These are phyloP conservation scores for Platorchestia sp. DNA, from an alignment of 1,140 invertebrate genomes.

Conservation along the genomic window DNA sequence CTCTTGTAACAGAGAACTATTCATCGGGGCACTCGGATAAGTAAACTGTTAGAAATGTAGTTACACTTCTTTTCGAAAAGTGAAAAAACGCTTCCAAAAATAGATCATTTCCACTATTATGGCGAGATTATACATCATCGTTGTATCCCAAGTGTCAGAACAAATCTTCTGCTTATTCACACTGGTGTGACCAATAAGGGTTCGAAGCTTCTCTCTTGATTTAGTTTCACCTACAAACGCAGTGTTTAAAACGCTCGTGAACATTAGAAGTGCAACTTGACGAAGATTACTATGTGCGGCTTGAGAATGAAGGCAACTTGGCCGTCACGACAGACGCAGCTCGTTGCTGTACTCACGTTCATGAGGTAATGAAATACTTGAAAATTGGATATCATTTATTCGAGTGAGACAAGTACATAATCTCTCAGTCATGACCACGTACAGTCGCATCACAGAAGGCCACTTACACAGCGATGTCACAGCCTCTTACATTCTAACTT, in stretches of 20 bases:
- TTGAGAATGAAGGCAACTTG: not conserved
- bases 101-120: too few species aligned
- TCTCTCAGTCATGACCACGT: conserved; percentile 31
- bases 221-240: not conserved
- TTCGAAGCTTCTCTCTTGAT: not conserved
- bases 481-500: conserved; percentile 35
- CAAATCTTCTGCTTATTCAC: too few species aligned
- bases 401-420: conserved; percentile 6
- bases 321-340: too few species aligned
- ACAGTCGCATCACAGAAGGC: conserved; percentile 35
- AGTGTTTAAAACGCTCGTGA: not conserved
- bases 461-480: conserved; percentile 17
- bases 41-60: too few species aligned
- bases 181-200: too few species aligned
- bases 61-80: too few species aligned
- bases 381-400: conserved; percentile 23
- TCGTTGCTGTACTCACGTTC: not conserved
- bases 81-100: too few species aligned
- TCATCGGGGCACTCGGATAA: too few species aligned
- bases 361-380: not conserved
- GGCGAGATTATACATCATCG: too few species aligned
- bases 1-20: too few species aligned
- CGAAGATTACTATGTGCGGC: not conserved
- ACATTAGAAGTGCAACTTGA: not conserved
- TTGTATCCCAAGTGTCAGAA: too few species aligned